Percentiles rank a stretch among this genome's conserved stretches.
Evolutionary conservation across 2,797 vertebrate genomes (phyloP).

Genomic region (Helicolenus hilgendorfi): DNA sequence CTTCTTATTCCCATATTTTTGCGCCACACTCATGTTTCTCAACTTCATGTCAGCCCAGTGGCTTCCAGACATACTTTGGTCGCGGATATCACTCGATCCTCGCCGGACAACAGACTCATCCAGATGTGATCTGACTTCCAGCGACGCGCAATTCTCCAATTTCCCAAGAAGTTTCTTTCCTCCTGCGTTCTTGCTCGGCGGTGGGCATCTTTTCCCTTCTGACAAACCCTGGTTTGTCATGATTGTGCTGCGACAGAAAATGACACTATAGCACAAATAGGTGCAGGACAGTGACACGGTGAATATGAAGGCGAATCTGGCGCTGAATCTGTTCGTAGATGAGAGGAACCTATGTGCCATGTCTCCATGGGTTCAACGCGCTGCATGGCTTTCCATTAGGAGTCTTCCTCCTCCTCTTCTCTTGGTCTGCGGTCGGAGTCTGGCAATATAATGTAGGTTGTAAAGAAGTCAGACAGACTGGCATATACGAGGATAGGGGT

Average conservation of each 20-base stretch:
- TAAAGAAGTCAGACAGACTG: slow-evolving; percentile 63
- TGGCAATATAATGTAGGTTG: slow-evolving; percentile 28
- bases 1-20: slow-evolving; percentile 92
- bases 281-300: slow-evolving; percentile 95
- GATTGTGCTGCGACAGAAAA: slow-evolving; percentile 91
- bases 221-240: slow-evolving; percentile 86
- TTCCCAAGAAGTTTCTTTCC: slow-evolving; percentile 94
- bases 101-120: slow-evolving; percentile 60
- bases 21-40: slow-evolving; percentile 86
- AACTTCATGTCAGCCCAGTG: slow-evolving; percentile 73
- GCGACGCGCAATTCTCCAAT: slow-evolving; percentile 87
- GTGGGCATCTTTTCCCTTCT: slow-evolving; percentile 87
- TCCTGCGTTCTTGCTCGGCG: slow-evolving; percentile 81
- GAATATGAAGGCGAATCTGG: slow-evolving; percentile 93
- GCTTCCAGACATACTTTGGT: slow-evolving; percentile 67
- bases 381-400: slow-evolving; percentile 88
- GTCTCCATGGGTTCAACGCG: slow-evolving; percentile 92
- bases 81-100: slow-evolving; percentile 53
- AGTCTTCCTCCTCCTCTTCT: slow-evolving; percentile 71
- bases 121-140: slow-evolving; percentile 61
- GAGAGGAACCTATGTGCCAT: slow-evolving; percentile 95
- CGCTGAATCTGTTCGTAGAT: slow-evolving; percentile 92
- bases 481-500: slow-evolving; percentile 36
- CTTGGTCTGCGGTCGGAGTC: slow-evolving; percentile 51
- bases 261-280: slow-evolving; percentile 94